phyloP scores from a whole-genome alignment of 2,113 vertebrate genomes.

The Ptyas mucosa region DNA sequence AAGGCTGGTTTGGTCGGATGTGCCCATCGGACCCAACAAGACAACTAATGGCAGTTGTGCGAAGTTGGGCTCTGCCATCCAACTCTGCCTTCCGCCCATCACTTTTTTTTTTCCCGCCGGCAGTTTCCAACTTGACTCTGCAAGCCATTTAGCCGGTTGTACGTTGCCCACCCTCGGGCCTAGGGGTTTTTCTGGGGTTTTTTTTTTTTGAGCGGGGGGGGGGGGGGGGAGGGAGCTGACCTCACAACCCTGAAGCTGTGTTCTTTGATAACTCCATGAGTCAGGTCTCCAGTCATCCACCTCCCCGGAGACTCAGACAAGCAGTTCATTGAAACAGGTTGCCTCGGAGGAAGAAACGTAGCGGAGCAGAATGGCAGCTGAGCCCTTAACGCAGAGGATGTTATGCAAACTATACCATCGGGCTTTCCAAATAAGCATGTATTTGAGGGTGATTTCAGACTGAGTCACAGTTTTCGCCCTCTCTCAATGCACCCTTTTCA shows the following conservation, averaged over 20 bases:
- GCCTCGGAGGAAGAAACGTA: neutral
- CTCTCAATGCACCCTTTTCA: neutral
- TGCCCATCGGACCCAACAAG: neutral
- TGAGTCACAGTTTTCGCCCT: slow-evolving; percentile 38
- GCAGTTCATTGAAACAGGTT: neutral
- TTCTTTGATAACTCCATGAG: neutral
- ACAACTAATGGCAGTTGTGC: no score
- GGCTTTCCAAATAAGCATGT: neutral
- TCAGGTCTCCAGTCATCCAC: neutral
- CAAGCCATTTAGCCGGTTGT: neutral
- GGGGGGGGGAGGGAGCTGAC: neutral
- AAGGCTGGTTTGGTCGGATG: neutral
- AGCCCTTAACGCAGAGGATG: neutral
- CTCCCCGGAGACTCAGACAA: neutral
- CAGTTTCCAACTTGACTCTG: neutral
- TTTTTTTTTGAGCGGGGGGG: no score
- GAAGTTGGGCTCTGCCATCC: neutral
- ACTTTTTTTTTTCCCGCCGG: no score
- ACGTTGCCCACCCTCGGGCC: neutral
- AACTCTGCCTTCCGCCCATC: neutral
- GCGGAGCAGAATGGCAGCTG: accelerated
- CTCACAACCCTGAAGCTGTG: neutral
- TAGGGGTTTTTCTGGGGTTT: neutral
- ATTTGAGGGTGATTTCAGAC: slow-evolving; percentile 41
- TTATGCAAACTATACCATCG: neutral